These are phyloP conservation scores for Microtus montanus DNA, from an alignment of 2,113 vertebrate genomes.

Conservation along the genomic window DNA sequence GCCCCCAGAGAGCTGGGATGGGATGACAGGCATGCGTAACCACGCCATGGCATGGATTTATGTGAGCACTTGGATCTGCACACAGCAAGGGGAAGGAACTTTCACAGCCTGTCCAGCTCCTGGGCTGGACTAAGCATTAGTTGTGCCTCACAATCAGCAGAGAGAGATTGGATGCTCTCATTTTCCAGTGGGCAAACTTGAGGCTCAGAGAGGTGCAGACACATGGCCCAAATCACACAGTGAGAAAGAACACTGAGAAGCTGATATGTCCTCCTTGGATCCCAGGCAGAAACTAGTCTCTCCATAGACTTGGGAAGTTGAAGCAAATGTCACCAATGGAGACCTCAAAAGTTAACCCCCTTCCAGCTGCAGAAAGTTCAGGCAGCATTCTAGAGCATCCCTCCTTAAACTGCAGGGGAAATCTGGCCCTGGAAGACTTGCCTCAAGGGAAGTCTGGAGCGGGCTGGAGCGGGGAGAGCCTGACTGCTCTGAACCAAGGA, in stretches of 20 bases:
- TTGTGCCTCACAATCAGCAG: background rate
- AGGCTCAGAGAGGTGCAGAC: background rate
- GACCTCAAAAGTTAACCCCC: background rate
- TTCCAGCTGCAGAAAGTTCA: background rate
- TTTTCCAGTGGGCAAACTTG: background rate
- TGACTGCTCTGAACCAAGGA: background rate
- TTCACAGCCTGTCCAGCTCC: accelerated
- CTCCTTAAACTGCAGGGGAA: background rate
- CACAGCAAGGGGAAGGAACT: background rate
- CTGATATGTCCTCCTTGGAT: background rate
- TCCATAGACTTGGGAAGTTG: accelerated
- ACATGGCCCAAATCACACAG: background rate
- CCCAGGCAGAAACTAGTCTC: background rate
- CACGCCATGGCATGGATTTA: background rate
- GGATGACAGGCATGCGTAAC: background rate
- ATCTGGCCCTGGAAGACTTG: accelerated
- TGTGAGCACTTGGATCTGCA: background rate
- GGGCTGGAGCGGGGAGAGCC: background rate
- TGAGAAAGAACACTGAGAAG: background rate
- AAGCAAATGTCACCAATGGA: background rate
- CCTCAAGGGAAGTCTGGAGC: background rate
- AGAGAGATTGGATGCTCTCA: background rate
- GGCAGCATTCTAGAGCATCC: background rate
- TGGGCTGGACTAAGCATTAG: too few species aligned
- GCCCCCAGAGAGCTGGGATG: background rate